Conservation (phyloP, 2,797 vertebrate species). For the Sebastes flavidus region DNA sequence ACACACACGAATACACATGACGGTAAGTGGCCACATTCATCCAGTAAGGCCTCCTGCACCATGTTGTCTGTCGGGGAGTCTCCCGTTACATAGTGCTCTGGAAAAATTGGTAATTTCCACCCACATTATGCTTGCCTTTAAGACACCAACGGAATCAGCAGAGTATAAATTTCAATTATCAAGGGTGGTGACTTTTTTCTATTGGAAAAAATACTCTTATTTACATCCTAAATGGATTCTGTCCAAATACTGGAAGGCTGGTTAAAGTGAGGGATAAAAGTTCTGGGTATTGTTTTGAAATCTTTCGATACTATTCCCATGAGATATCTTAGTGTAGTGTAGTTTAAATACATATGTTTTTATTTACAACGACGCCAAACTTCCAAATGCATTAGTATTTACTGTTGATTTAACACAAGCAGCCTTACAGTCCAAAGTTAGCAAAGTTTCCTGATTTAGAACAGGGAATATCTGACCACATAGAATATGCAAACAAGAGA, state of each 20-base stretch:
- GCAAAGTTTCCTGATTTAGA: too few relatives aligned
- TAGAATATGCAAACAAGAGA: neutral
- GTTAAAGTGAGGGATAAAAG: neutral
- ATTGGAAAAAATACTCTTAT: neutral
- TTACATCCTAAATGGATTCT: neutral
- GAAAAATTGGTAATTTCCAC: neutral
- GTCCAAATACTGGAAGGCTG: neutral
- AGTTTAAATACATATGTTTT: neutral
- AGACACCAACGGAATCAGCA: neutral
- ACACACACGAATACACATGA: neutral
- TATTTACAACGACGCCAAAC: neutral
- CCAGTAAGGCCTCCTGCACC: neutral
- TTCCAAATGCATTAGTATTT: neutral
- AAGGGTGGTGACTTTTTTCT: neutral
- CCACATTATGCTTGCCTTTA: neutral
- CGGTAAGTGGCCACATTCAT: neutral
- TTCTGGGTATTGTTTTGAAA: neutral
- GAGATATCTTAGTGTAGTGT: neutral
- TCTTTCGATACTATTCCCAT: neutral
- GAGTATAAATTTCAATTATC: slow-evolving; percentile 15
- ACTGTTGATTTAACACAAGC: neutral
- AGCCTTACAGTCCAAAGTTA: neutral
- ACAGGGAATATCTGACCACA: too few relatives aligned
- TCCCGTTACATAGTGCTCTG: neutral
- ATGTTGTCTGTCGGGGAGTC: neutral